A percentile compares a stretch with the other conserved stretches of the same genome.
These are phyloP conservation scores for Saguinus midas DNA, from an alignment of 2,113 vertebrate genomes.

Conservation along the genomic window DNA sequence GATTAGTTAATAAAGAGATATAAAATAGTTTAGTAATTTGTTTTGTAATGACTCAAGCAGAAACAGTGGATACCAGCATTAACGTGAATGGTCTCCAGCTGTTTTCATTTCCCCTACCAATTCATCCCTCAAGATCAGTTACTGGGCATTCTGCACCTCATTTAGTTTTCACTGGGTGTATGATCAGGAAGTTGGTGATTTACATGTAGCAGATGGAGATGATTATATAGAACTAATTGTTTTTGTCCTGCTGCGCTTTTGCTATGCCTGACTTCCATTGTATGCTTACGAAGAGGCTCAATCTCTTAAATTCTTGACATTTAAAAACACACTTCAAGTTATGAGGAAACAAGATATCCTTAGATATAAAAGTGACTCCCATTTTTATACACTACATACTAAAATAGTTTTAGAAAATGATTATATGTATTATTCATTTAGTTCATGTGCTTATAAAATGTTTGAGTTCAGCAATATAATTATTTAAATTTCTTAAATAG, in stretches of 20 bases:
- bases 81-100: not conserved
- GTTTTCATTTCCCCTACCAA: rapidly evolving
- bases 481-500: not conserved
- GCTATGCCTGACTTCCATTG: not conserved
- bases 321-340: not conserved
- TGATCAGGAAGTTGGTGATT: not conserved
- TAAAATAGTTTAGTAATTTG: not conserved
- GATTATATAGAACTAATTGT: not conserved
- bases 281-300: not conserved
- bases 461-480: not conserved
- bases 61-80: not conserved
- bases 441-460: not conserved
- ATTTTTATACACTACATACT: not conserved
- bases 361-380: not conserved
- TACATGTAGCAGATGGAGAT: not conserved
- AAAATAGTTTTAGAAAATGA: not conserved
- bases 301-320: not conserved
- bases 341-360: not conserved
- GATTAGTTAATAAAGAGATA: not conserved
- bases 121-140: not conserved
- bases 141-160: not conserved
- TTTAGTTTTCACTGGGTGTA: not conserved
- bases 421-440: not conserved
- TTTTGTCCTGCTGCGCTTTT: not conserved
- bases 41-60: not conserved